Evolutionary conservation across 1,140 invertebrate genomes (phyloP).

Genomic region (Vollenhovia emeryi): DNA sequence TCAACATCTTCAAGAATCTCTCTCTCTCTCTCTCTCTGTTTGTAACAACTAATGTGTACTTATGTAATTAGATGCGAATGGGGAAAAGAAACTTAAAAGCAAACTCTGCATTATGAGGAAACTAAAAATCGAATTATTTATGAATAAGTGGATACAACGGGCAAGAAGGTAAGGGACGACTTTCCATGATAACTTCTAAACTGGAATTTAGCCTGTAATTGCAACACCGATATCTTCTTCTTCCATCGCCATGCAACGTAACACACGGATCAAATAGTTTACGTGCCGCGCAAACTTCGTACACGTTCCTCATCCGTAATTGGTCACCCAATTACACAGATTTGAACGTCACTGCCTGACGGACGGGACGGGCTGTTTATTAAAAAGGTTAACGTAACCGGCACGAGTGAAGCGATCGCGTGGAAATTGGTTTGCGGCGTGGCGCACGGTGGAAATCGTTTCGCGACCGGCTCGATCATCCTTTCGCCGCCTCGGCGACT

Average conservation of each 20-base stretch:
- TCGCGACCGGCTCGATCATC: conserved; percentile 44
- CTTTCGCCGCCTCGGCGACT: conserved; percentile 38
- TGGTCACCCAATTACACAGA: conserved; percentile 35
- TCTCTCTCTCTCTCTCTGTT: too few species aligned
- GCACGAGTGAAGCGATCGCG: conserved; percentile 29
- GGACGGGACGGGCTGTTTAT: conserved; percentile 15
- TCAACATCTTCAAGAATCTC: background rate
- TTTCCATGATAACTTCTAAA: background rate
- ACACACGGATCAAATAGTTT: background rate
- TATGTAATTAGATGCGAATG: background rate
- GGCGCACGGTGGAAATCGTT: too few species aligned
- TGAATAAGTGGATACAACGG: background rate
- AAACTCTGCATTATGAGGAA: background rate
- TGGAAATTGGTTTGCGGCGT: conserved; percentile 17
- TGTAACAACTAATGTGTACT: background rate
- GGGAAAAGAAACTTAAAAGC: background rate
- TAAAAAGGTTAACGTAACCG: conserved; percentile 50
- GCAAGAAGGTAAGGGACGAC: background rate
- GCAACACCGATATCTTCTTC: background rate
- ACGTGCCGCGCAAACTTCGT: background rate
- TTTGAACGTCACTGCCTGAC: background rate
- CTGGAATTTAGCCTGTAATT: background rate
- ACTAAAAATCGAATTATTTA: background rate
- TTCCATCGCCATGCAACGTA: background rate
- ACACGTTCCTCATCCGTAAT: conserved; percentile 14